phyloP scores from a whole-genome alignment of 2,113 vertebrate genomes.

The Promerops cafer region DNA sequence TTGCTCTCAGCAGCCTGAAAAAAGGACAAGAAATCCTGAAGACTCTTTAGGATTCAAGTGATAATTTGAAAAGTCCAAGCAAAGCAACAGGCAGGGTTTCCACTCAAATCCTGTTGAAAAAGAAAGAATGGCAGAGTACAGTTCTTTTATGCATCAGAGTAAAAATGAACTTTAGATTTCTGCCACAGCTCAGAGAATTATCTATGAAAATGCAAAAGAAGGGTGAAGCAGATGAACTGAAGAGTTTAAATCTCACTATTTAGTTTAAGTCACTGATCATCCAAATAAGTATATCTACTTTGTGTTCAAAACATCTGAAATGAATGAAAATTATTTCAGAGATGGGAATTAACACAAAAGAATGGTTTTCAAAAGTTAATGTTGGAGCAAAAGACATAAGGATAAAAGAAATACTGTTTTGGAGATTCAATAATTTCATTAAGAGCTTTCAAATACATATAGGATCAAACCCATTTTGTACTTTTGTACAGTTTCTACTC shows the following conservation, averaged over 20 bases:
- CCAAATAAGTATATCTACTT: neutral
- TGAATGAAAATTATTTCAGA: neutral
- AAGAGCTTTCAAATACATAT: neutral
- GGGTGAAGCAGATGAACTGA: neutral
- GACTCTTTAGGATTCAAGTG: neutral
- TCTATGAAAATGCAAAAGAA: neutral
- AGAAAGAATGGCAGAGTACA: neutral
- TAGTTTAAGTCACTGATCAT: neutral
- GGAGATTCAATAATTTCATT: neutral
- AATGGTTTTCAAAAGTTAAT: neutral
- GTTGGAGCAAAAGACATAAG: neutral
- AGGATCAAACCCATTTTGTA: neutral
- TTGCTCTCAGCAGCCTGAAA: neutral
- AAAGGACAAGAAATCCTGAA: constrained; percentile 29
- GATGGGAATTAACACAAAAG: neutral
- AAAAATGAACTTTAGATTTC: neutral
- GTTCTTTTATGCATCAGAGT: neutral
- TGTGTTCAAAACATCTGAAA: neutral
- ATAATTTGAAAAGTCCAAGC: constrained; percentile 33
- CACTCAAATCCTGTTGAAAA: neutral
- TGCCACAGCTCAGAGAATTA: neutral
- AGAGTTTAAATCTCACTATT: neutral
- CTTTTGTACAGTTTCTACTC: neutral
- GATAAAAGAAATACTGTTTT: neutral
- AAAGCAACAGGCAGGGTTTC: neutral